A percentile compares a stretch with the other conserved stretches of the same genome.
These are phyloP conservation scores for Eupelmus urozonus DNA, from an alignment of 2,888 invertebrate species.

Conservation along the genomic window DNA sequence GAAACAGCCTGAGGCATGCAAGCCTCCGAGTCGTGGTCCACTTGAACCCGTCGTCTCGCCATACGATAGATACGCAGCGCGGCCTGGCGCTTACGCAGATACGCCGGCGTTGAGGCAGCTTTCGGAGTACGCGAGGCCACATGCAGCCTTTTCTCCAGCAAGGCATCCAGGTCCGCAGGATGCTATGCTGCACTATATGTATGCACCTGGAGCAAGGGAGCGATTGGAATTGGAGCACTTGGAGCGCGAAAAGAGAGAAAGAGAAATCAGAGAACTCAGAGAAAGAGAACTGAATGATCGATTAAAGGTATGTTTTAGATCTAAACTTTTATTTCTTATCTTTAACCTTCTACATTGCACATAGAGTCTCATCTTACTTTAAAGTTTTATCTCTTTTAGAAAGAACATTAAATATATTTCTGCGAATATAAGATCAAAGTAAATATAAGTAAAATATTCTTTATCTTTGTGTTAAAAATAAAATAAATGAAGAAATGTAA, in stretches of 20 bases:
- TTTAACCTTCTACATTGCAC: neutral
- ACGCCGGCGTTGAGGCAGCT: conserved; percentile 95
- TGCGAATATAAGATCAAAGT: too few species aligned
- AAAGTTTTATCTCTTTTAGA: too few species aligned
- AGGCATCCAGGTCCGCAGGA: conserved; percentile 73
- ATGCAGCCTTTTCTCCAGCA: conserved; percentile 89
- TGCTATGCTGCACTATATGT: conserved; percentile 92
- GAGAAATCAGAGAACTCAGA: conserved; percentile 83
- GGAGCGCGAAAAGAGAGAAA: conserved; percentile 75
- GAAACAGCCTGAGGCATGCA: conserved; percentile 85
- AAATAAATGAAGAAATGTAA: too few species aligned
- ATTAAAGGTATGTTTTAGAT: conserved; percentile 79
- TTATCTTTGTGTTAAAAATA: too few species aligned
- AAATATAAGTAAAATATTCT: too few species aligned
- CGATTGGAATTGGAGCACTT: conserved; percentile 82
- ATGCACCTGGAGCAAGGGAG: conserved; percentile 86
- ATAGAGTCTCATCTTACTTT: too few species aligned
- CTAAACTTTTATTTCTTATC: neutral
- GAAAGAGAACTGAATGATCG: conserved; percentile 90
- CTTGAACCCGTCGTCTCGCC: conserved; percentile 87
- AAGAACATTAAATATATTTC: too few species aligned
- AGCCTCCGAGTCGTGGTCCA: conserved; percentile 87
- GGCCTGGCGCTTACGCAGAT: conserved; percentile 86
- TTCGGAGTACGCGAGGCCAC: conserved; percentile 94
- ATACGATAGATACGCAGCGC: conserved; percentile 83